Percentiles rank a stretch among this genome's conserved stretches.
Conservation (phyloP, 1,140 invertebrate genomes). For the Eumaeus atala region DNA sequence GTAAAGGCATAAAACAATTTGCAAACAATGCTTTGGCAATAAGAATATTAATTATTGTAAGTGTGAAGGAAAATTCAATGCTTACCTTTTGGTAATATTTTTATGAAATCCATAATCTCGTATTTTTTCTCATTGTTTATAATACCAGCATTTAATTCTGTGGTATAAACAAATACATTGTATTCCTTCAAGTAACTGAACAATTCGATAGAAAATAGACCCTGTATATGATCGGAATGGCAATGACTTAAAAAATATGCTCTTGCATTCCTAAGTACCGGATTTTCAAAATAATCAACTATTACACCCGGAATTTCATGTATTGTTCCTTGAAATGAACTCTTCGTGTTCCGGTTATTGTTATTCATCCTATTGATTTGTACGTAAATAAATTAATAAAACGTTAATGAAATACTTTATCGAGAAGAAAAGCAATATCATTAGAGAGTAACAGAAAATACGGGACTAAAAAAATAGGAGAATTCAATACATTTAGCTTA, state of each 20-base stretch:
- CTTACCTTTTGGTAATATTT: conserved; percentile 37
- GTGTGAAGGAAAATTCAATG: conserved; percentile 1
- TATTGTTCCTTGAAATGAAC: conserved; percentile 77
- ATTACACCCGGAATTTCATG: conserved; percentile 73
- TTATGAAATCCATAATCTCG: conserved; percentile 31
- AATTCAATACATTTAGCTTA: too few relatives aligned
- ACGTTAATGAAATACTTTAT: too few relatives aligned
- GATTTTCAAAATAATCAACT: conserved; percentile 75
- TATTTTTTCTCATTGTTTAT: conserved; percentile 31
- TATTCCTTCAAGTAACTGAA: conserved; percentile 32
- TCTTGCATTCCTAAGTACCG: conserved; percentile 64
- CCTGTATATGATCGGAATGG: conserved; percentile 80
- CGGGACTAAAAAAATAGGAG: too few relatives aligned
- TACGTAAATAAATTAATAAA: too few relatives aligned
- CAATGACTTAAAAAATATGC: conserved; percentile 81
- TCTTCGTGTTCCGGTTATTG: conserved; percentile 28
- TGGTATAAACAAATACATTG: conserved; percentile 60
- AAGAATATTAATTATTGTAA: too few relatives aligned
- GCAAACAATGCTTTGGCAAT: too few relatives aligned
- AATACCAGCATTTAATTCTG: conserved; percentile 59
- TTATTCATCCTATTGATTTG: neutral
- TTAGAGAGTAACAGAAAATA: too few relatives aligned
- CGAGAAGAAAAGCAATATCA: too few relatives aligned
- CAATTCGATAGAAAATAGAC: conserved; percentile 54
- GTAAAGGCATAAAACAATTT: too few relatives aligned